phyloP scores from a whole-genome alignment of 2,113 vertebrate species.

The Phylloscopus trochiloides region DNA sequence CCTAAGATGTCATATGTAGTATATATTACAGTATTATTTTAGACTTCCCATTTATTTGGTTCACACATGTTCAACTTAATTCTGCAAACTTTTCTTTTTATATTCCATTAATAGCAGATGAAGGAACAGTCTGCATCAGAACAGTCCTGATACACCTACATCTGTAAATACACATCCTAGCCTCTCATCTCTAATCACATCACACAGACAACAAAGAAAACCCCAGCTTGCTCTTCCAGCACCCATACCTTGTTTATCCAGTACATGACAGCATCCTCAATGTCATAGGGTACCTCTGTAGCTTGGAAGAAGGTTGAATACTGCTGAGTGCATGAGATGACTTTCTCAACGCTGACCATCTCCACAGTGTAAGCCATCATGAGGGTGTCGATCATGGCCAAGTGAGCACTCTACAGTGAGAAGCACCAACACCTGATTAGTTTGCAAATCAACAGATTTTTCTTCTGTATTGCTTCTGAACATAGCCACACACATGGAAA shows the following conservation, averaged over 20 bases:
- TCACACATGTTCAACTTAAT: neutral
- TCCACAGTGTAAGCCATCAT: constrained; percentile 97
- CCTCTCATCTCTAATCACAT: neutral
- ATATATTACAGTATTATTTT: neutral
- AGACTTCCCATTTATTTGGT: neutral
- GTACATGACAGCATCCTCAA: constrained; percentile 89
- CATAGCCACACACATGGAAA: neutral
- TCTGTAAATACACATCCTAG: neutral
- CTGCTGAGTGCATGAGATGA: constrained; percentile 83
- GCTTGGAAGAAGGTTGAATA: constrained; percentile 85
- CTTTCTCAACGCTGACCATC: constrained; percentile 89
- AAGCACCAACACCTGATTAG: neutral
- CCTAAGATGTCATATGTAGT: too few species aligned
- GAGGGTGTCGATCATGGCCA: constrained; percentile 94
- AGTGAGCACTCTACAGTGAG: constrained; percentile 84
- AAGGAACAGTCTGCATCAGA: neutral
- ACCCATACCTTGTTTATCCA: constrained; percentile 95
- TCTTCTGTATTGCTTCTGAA: neutral
- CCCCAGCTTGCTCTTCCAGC: neutral
- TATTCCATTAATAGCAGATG: neutral
- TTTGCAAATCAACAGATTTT: neutral
- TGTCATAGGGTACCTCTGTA: constrained; percentile 88
- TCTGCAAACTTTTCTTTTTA: neutral
- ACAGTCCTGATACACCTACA: neutral
- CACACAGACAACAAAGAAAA: neutral